Percentiles rank a stretch among this genome's conserved stretches.
phyloP scores from a whole-genome alignment of 2,888 invertebrate genomes.

The Caprella mutica region DNA sequence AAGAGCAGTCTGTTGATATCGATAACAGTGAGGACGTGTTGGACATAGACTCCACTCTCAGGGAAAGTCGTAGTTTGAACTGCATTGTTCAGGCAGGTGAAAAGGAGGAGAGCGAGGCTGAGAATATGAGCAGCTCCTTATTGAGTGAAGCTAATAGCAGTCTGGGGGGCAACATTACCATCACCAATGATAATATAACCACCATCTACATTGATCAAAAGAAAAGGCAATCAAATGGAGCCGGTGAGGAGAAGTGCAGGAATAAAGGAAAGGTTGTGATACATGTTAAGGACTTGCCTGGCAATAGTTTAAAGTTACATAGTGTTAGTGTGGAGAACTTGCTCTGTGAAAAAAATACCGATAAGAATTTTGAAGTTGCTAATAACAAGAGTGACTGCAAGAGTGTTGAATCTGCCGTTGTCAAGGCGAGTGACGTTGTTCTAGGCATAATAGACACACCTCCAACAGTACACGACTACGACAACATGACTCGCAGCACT shows the following conservation, averaged over 20 bases:
- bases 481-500: not conserved
- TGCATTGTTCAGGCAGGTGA: slow-evolving; percentile 30
- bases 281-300: slow-evolving; percentile 16
- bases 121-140: slow-evolving; percentile 6
- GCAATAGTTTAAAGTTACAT: not conserved
- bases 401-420: no score
- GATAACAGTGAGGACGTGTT: slow-evolving; percentile 32
- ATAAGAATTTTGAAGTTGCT: no score
- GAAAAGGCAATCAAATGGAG: not conserved
- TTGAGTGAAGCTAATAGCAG: slow-evolving; percentile 1
- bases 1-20: slow-evolving; percentile 3
- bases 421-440: not conserved
- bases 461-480: not conserved
- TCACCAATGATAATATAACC: slow-evolving; percentile 32
- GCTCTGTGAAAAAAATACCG: not conserved
- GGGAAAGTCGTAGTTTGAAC: slow-evolving; percentile 33
- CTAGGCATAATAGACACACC: slow-evolving; percentile 3
- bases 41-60: slow-evolving; percentile 30
- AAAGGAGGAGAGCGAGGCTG: slow-evolving; percentile 1
- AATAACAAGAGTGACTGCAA: no score
- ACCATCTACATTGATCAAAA: slow-evolving; percentile 29
- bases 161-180: slow-evolving; percentile 16
- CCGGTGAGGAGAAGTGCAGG: not conserved
- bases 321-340: not conserved
- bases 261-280: slow-evolving; percentile 23